Evolutionary conservation across 2,113 vertebrate genomes (phyloP).

Genomic region (Rhodinocichla rosea): DNA sequence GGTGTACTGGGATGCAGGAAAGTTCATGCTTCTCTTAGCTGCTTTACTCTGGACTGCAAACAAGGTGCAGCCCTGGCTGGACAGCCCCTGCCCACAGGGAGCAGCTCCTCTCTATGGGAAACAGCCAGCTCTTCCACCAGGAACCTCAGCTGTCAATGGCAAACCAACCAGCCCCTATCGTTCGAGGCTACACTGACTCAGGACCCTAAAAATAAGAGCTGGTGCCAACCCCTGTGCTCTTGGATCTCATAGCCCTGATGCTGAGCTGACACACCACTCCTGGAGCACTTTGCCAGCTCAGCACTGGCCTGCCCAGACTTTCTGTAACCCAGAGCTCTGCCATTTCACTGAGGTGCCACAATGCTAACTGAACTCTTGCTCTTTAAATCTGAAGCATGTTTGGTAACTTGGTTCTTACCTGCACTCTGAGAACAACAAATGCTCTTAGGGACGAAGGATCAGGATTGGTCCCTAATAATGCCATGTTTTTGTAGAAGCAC

Average conservation of each 20-base stretch:
- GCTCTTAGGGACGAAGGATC: neutral
- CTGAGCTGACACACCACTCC: neutral
- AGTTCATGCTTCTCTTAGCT: neutral
- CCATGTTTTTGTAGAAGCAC: neutral
- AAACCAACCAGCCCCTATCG: neutral
- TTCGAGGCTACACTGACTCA: neutral
- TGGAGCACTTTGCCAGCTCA: fast-evolving
- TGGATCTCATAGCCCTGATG: neutral
- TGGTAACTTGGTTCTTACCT: neutral
- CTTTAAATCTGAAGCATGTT: neutral
- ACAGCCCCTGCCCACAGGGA: neutral
- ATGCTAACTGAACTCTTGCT: neutral
- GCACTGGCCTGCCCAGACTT: neutral
- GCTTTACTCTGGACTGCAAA: neutral
- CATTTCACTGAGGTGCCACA: neutral
- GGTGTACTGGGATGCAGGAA: neutral
- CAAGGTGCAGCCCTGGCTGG: neutral
- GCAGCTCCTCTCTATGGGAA: neutral
- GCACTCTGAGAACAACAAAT: neutral
- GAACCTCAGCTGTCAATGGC: neutral
- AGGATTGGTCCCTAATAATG: neutral
- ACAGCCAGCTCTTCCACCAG: neutral
- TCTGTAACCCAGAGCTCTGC: neutral
- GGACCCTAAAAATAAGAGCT: neutral
- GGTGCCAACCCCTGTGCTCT: neutral